Evolutionary conservation across 1,140 invertebrate genomes (phyloP).

Genomic region (Nomia melanderi): DNA sequence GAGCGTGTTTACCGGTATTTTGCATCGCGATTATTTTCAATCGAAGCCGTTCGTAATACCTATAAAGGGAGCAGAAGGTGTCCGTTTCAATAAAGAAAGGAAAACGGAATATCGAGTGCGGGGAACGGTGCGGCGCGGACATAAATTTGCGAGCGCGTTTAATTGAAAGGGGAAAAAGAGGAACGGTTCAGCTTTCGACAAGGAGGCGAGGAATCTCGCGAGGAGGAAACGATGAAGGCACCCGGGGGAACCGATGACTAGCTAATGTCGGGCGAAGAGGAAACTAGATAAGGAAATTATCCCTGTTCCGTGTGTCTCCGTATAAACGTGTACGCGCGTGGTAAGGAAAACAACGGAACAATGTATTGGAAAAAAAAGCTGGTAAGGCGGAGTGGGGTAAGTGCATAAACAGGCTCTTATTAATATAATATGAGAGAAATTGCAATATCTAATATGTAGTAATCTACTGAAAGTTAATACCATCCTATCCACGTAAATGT

Average conservation of each 20-base stretch:
- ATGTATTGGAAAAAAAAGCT: no score
- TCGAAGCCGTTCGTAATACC: constrained; percentile 26
- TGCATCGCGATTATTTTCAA: constrained; percentile 58
- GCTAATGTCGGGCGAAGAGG: constrained; percentile 27
- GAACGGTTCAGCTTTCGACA: constrained; percentile 52
- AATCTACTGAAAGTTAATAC: no score
- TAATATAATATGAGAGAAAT: no score
- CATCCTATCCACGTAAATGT: no score
- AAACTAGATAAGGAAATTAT: constrained; percentile 21
- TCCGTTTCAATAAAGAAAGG: constrained; percentile 65
- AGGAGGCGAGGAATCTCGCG: not conserved
- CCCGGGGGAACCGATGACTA: constrained; percentile 34
- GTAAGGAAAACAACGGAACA: no score
- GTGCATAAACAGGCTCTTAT: no score
- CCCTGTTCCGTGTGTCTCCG: no score
- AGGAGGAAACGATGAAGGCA: not conserved
- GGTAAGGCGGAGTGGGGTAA: no score
- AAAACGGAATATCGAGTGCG: constrained; percentile 76
- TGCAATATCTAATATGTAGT: no score
- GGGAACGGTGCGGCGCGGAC: constrained; percentile 64
- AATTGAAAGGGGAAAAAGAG: constrained; percentile 79
- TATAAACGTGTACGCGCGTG: no score
- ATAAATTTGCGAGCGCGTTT: constrained; percentile 80
- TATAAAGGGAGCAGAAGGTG: constrained; percentile 44
- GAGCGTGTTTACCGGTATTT: constrained; percentile 19